phyloP scores from a whole-genome alignment of 2,797 vertebrate genomes.

The Buceros bicornis region DNA sequence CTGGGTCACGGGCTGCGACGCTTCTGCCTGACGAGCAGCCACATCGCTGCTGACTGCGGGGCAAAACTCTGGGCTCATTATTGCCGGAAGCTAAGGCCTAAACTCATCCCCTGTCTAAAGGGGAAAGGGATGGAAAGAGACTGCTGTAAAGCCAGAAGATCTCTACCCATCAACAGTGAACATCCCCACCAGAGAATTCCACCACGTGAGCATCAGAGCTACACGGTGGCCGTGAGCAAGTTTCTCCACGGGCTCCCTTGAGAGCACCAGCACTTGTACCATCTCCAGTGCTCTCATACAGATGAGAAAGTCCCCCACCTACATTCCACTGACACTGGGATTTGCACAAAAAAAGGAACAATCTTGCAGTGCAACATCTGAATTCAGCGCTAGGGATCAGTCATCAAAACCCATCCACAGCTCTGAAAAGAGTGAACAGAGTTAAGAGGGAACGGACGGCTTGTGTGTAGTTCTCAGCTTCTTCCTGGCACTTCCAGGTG shows the following conservation, averaged over 20 bases:
- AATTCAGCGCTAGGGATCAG: background rate
- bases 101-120: background rate
- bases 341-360: background rate
- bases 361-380: background rate
- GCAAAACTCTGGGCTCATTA: background rate
- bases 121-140: background rate
- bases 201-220: background rate
- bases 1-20: background rate
- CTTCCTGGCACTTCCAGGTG: background rate
- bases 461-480: background rate
- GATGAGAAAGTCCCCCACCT: too few relatives aligned
- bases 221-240: rapidly evolving
- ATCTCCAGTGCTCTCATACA: background rate
- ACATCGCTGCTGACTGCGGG: background rate
- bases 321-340: background rate
- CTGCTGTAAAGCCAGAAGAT: background rate
- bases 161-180: background rate
- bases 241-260: background rate
- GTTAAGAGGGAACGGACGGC: background rate
- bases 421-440: background rate
- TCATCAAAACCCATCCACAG: background rate
- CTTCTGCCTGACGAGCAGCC: background rate
- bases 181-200: background rate
- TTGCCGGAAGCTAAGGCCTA: background rate
- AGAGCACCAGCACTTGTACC: background rate